Evolutionary conservation across 2,797 vertebrate species (phyloP).

Genomic region (Rhynchonycteris naso): DNA sequence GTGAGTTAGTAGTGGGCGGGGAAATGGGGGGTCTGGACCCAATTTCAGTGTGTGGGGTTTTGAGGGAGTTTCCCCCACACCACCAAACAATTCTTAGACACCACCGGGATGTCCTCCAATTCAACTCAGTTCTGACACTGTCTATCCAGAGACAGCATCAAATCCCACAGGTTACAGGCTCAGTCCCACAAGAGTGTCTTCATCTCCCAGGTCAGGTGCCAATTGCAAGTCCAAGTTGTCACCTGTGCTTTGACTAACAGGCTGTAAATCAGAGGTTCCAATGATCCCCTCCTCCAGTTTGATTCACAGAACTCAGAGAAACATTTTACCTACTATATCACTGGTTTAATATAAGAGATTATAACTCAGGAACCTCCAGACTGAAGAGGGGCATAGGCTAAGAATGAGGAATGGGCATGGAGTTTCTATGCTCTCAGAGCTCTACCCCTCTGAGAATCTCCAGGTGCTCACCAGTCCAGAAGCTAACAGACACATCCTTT

Average conservation of each 20-base stretch:
- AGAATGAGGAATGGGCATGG: neutral
- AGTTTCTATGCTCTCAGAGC: neutral
- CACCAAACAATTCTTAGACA: neutral
- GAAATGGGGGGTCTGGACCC: neutral
- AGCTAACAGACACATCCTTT: neutral
- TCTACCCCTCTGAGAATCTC: neutral
- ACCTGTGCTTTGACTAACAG: neutral
- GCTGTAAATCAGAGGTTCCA: neutral
- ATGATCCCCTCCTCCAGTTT: neutral
- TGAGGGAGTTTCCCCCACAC: neutral
- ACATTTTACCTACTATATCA: neutral
- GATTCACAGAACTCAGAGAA: neutral
- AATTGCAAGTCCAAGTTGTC: neutral
- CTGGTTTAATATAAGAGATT: neutral
- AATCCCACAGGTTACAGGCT: neutral
- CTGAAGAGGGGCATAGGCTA: neutral
- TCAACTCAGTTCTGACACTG: neutral
- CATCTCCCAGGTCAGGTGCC: neutral
- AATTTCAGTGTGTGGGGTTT: neutral
- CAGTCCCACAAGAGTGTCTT: neutral
- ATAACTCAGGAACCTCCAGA: neutral
- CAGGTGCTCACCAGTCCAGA: neutral
- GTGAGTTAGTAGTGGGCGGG: slow-evolving; percentile 84
- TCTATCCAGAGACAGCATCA: neutral
- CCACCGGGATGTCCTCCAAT: neutral